Evolutionary conservation across 2,113 vertebrate species (phyloP).

Genomic region (Rousettus leschenaultii): DNA sequence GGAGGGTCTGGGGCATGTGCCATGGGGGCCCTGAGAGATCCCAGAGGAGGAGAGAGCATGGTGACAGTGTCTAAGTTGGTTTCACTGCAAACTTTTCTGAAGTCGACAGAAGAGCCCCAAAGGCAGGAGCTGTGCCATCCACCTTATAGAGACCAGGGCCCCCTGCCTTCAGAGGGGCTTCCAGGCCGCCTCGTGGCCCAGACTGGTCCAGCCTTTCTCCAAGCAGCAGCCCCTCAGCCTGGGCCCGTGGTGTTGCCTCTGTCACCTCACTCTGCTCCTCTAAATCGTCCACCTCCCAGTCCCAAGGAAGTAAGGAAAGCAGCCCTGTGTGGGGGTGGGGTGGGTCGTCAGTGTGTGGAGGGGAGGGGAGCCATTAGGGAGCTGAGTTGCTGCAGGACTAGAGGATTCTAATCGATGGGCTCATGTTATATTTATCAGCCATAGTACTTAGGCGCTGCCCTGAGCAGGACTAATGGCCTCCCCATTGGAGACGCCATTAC

Average conservation of each 20-base stretch:
- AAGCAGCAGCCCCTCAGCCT: not conserved
- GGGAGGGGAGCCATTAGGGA: slow-evolving; percentile 75
- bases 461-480: slow-evolving; percentile 62
- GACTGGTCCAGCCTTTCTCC: not conserved
- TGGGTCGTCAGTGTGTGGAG: slow-evolving; percentile 5
- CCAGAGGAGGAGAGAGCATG: not conserved
- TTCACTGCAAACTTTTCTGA: not conserved
- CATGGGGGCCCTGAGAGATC: not conserved
- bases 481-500: slow-evolving; percentile 63
- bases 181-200: not conserved
- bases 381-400: slow-evolving; percentile 51
- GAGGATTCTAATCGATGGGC: slow-evolving; percentile 72
- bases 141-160: not conserved
- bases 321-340: not conserved
- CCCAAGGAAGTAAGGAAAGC: slow-evolving; percentile 21
- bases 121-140: not conserved
- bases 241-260: not conserved
- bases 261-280: not conserved
- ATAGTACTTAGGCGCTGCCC: slow-evolving; percentile 65
- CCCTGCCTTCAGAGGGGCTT: not conserved
- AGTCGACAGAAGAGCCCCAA: not conserved
- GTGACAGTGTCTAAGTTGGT: not conserved
- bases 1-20: not conserved
- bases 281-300: not conserved
- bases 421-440: slow-evolving; percentile 71